These are phyloP conservation scores for Stichodactyla helianthus DNA, from an alignment of 64 coral and sea anemone genomes.

Conservation along the genomic window DNA sequence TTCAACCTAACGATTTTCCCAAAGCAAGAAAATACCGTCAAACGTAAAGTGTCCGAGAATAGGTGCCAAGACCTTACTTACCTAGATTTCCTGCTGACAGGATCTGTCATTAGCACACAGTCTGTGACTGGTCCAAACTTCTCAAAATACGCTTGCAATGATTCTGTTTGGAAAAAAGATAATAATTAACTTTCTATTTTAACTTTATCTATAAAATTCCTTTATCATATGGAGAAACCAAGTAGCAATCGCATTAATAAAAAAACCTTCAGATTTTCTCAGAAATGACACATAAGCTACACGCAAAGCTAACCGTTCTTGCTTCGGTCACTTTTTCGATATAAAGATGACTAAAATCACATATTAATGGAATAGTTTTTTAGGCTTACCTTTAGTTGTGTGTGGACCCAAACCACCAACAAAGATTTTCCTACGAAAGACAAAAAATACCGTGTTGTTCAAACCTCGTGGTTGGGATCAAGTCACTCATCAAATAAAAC, in stretches of 20 bases:
- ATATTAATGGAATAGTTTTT: background rate
- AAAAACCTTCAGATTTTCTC: too few species aligned
- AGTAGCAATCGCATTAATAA: too few species aligned
- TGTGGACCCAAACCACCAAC: slow-evolving; percentile 65
- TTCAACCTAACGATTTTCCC: too few species aligned
- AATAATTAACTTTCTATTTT: background rate
- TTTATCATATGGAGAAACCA: background rate
- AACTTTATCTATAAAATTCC: background rate
- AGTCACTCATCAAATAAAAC: background rate
- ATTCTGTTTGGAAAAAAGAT: slow-evolving; percentile 30
- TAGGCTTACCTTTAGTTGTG: slow-evolving; percentile 62
- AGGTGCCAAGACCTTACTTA: too few species aligned
- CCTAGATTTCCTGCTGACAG: slow-evolving; percentile 54
- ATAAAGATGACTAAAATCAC: background rate
- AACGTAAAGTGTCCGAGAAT: too few species aligned
- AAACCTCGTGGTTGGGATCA: background rate
- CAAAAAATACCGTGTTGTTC: background rate
- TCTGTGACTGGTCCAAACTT: slow-evolving; percentile 67
- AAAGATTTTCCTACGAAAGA: slow-evolving; percentile 74
- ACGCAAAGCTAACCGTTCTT: too few species aligned
- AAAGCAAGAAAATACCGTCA: too few species aligned
- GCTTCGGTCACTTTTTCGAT: background rate
- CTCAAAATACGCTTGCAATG: slow-evolving; percentile 65
- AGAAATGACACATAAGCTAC: background rate
- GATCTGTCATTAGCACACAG: slow-evolving; percentile 73